Conservation (phyloP, 2,113 vertebrate species). For the Isurus oxyrinchus region DNA sequence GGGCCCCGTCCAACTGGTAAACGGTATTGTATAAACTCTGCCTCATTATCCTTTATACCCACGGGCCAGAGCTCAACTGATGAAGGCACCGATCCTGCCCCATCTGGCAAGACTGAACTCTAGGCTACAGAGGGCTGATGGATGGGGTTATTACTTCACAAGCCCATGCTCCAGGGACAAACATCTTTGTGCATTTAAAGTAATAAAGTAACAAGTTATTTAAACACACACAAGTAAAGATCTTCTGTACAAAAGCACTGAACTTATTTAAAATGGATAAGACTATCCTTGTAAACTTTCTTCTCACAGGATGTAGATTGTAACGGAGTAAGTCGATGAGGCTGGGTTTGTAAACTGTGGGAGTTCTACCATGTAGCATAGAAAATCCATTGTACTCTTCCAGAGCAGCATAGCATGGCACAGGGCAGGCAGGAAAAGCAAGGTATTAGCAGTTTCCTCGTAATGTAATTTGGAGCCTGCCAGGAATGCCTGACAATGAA, state of each 20-base stretch:
- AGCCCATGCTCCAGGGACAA: slow-evolving; percentile 17
- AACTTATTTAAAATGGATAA: slow-evolving; percentile 31
- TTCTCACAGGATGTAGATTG: slow-evolving; percentile 61
- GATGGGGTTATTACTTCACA: slow-evolving; percentile 36
- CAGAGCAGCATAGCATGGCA: slow-evolving; percentile 31
- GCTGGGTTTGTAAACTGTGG: slow-evolving; percentile 59
- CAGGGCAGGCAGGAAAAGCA: slow-evolving; percentile 41
- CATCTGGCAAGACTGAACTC: slow-evolving; percentile 55
- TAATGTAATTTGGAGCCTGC: slow-evolving; percentile 43
- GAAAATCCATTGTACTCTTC: slow-evolving; percentile 50
- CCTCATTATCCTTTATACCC: slow-evolving; percentile 68
- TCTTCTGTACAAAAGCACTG: slow-evolving; percentile 26
- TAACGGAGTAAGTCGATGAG: slow-evolving; percentile 61
- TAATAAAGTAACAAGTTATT: slow-evolving; percentile 37
- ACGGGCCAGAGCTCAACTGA: slow-evolving; percentile 45
- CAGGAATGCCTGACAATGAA: slow-evolving; percentile 44
- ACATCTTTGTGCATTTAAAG: slow-evolving; percentile 35
- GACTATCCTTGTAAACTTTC: slow-evolving; percentile 43
- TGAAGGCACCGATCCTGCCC: slow-evolving; percentile 45
- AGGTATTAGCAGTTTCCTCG: slow-evolving; percentile 43
- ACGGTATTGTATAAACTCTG: slow-evolving; percentile 93
- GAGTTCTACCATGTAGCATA: slow-evolving; percentile 50
- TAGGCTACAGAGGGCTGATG: slow-evolving; percentile 46
- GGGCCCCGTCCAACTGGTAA: slow-evolving; percentile 87
- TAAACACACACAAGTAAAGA: slow-evolving; percentile 31